These are phyloP conservation scores for Nerophis lumbriciformis DNA, from an alignment of 2,113 vertebrate genomes.

Conservation along the genomic window DNA sequence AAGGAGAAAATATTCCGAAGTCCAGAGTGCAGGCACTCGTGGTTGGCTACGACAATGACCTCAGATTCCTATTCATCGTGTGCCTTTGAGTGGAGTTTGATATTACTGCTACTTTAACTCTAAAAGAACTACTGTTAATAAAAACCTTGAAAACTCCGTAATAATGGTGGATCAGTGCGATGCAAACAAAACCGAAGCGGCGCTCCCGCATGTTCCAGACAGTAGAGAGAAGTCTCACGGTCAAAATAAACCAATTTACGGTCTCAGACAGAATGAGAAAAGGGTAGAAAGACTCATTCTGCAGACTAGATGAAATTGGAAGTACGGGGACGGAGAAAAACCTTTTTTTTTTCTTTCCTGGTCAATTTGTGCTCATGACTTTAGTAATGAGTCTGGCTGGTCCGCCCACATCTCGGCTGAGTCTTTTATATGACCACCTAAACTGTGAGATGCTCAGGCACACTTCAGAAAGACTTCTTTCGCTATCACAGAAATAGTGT, in stretches of 20 bases:
- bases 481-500: slow-evolving; percentile 15
- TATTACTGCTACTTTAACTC: not conserved
- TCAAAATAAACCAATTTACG: slow-evolving; percentile 37
- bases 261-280: slow-evolving; percentile 40
- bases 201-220: not conserved
- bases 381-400: slow-evolving; percentile 42
- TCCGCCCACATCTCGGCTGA: slow-evolving; percentile 28
- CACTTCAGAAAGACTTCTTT: slow-evolving; percentile 25
- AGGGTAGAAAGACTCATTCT: slow-evolving; percentile 21
- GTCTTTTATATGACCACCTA: slow-evolving; percentile 43
- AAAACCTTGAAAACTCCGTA: not conserved
- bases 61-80: too few relatives aligned
- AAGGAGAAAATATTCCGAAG: too few relatives aligned
- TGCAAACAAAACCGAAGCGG: slow-evolving; percentile 2
- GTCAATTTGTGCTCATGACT: slow-evolving; percentile 45
- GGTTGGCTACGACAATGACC: too few relatives aligned
- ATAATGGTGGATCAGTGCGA: slow-evolving; percentile 18
- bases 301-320: slow-evolving; percentile 30
- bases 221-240: slow-evolving; percentile 1
- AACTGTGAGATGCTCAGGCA: slow-evolving; percentile 36
- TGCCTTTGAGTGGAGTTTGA: too few relatives aligned
- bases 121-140: too few relatives aligned
- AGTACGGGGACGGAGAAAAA: slow-evolving; percentile 23
- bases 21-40: too few relatives aligned
- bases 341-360: not conserved